Base-by-base conservation (phyloP, 2,888 invertebrate genomes). In the Ectemnius continuus region DNA sequence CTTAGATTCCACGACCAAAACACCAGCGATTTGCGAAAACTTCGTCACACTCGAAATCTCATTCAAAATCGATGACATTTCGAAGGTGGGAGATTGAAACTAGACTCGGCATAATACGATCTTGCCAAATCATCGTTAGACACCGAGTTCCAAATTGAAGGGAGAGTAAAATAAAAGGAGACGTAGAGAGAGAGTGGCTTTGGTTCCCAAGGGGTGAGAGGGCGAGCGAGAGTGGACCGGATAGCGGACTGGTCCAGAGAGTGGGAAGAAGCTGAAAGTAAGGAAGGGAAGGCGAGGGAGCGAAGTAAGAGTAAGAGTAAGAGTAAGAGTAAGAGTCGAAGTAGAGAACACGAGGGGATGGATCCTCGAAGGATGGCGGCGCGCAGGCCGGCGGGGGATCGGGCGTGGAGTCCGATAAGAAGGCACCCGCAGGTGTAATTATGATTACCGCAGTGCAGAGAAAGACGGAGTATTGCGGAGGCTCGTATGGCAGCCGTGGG, bases 391-490 rank as follows among this genome's bases (percentile, higher is more conserved):
- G 66, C 36, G 36, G 36, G 67, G 76, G 77, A 72, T 73, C 75
- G 73, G 69, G 68, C 64, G 80, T 71, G 81, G 76, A 79, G 81
- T 36, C 36, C 85, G 88, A 88, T 88, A 88, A 88, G 88, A 88
- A 88, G 88, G 85, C 86, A 88, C 88, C 88, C 88, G 86, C 86
- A 87, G 88, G 88, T 88, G 88, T 88, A 88, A 88, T 88, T 88
- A 88, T 88, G 88, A 88, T 88, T 88, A 88, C 88, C 87, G 86
- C 86, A 87, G 85, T 87, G 87, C 86, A 81, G 84, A 84, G 84
- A 85, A 83, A 86, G 86, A 86, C 86, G 86, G 86, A 83, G 88
- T 85, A 84, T 86, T 86, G 87, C 86, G 84, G 84, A 36, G 82
- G 83, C 88, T 87, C 88, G 88, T 88, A 88, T 88, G 88, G 88